Base-by-base conservation (phyloP, 1,140 invertebrate species). In the Physella acuta region DNA sequence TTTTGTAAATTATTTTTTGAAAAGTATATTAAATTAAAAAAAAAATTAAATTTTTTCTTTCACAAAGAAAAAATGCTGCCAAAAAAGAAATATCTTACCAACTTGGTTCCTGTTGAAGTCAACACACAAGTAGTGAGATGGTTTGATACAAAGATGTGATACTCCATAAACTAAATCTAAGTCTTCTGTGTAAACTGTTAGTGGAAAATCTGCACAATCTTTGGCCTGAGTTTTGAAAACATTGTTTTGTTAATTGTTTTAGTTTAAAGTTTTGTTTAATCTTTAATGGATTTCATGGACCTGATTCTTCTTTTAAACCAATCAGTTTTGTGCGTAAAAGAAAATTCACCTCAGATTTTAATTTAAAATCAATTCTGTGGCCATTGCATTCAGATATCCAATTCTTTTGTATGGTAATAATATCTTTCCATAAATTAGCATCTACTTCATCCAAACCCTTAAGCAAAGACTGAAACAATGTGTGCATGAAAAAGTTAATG, bases 361-460 rank as follows among this genome's bases (percentile, higher is more conserved):
- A 62, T 75, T 88, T 80, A 86, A 97, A 91, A 78, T 91, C 88
- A 76, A 97, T 88, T 70, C 87, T 87, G 71, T 89, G 89, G 5
- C 95, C 96, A 85, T 91, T 88, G 80, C 94, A 97, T 72, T 94
- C 88, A 11, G 96, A 96, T 76, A 99, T 96, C 97, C 97, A 99
- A 82, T 97, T 90, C 74, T 90, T 89, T 86, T 99, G 98, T 65
- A 97, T 85, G 75, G 91, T 91, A 34, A 92, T 91, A 28, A 99
- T 91, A 82, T 98, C 94, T 72, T 87, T 88, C 90, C 90, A 91
- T 60, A 89, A 79, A 4, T 84, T 76, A 28, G 82, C 68, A 62
- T 84, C 74, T 11, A 85, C 81, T 59, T 90, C 89, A 71, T 90
- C 81, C 52, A 97, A 85, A 14, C 93, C 93, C 67, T 94, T 89